These are phyloP conservation scores for Nemurella pictetii DNA, from an alignment of 2,888 invertebrate genomes.

Conservation along the genomic window DNA sequence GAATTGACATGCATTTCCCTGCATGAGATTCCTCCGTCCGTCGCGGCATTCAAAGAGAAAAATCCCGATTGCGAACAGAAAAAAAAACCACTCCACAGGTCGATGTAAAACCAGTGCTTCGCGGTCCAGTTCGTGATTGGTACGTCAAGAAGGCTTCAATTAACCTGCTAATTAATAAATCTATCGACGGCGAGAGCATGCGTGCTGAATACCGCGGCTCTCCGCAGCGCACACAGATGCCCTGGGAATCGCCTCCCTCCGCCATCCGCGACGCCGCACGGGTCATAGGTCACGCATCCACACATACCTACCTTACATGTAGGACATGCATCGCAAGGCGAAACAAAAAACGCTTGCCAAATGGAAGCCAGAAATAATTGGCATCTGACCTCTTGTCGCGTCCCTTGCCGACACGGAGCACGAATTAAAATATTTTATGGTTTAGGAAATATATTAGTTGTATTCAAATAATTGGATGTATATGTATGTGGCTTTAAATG, in stretches of 20 bases:
- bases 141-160: constrained; percentile 2
- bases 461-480: background rate
- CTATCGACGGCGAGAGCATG: background rate
- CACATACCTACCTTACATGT: too few species aligned
- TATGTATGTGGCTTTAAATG: background rate
- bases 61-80: background rate
- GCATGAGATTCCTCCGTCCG: background rate
- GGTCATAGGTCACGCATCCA: background rate
- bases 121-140: constrained; percentile 16
- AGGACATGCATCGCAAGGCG: too few species aligned
- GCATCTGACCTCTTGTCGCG: background rate
- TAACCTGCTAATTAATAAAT: constrained; percentile 15
- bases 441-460: background rate
- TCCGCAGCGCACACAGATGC: background rate
- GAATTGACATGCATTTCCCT: background rate
- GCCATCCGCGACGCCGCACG: background rate
- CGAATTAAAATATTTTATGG: background rate
- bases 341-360: too few species aligned
- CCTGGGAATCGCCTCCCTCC: background rate
- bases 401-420: background rate
- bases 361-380: background rate
- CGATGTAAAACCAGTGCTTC: background rate
- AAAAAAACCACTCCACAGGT: background rate
- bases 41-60: background rate
- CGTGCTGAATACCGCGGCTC: background rate